These are phyloP conservation scores for Smithornis capensis DNA, from an alignment of 2,113 vertebrate species.

Conservation along the genomic window DNA sequence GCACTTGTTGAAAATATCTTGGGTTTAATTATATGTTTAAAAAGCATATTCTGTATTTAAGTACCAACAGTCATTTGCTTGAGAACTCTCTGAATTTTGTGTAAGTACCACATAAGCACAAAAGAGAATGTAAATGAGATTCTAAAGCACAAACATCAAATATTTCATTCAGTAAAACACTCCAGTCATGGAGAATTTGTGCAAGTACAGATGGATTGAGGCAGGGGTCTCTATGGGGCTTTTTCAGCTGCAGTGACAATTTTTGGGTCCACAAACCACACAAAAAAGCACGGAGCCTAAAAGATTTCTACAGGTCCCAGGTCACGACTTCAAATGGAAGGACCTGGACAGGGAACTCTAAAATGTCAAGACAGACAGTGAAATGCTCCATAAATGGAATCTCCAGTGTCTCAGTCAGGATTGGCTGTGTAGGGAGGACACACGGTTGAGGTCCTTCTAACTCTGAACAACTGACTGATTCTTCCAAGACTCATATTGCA, in stretches of 20 bases:
- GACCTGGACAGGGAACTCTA: not conserved
- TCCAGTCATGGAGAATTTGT: not conserved
- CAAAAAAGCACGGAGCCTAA: not conserved
- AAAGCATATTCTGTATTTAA: not conserved
- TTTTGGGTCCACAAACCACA: not conserved
- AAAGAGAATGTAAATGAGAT: not conserved
- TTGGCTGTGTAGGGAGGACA: not conserved
- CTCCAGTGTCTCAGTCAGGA: not conserved
- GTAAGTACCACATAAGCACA: not conserved
- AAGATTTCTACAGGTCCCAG: not conserved
- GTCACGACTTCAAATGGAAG: not conserved
- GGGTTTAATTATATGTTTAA: not conserved
- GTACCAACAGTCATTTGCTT: not conserved
- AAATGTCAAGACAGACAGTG: not conserved
- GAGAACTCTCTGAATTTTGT: not conserved
- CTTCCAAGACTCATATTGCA: not conserved
- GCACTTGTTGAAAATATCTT: not conserved
- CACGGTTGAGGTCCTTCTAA: not conserved
- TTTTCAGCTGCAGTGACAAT: not conserved
- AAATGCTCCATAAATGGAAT: not conserved
- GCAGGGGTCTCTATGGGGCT: rapidly evolving
- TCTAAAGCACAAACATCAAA: not conserved
- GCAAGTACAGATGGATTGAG: not conserved
- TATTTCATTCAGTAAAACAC: not conserved
- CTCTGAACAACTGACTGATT: not conserved